Evolutionary conservation across 2,888 invertebrate genomes (phyloP), one percentile per base, ranked within the genome.

Genomic region (Spialia ferax): DNA sequence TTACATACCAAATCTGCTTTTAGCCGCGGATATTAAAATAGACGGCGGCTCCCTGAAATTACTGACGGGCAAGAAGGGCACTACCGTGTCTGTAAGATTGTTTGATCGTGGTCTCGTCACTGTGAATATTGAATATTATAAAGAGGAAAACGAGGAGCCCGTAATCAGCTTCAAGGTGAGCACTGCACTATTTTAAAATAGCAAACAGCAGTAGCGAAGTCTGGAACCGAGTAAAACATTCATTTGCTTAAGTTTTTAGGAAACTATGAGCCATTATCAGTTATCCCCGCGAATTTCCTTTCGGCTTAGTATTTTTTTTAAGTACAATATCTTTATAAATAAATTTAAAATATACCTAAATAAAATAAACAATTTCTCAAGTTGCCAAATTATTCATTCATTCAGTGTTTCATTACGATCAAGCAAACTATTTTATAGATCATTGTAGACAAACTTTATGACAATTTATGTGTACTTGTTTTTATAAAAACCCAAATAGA

Each of bases 51-150:
- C 96, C 54, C 89, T 97, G 72, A 95, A 96, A 77, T 87, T 97
- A 18, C 95, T 96, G 71, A 95, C 96, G 38, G 97, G 97, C 71
- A 96, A 96, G 70, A 95, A 95, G 80, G 96, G 96, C 32, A 95
- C 95, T 57, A 94, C 97, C 7, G 95, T 97, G 29, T 96, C 96
- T 32, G 94, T 97, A 54, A 95, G 97, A 81, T 94, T 97, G 74
- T 97, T 96, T 79, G 94, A 95, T 56, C 95, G 96, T 77, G 97
- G 97, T 66, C 91, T 97, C 74, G 94, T 97, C 68, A 97, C 97
- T 42, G 93, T 97, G 75, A 97, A 97, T 85, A 95, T 97, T 79
- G 98, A 98, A 83, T 97, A 97, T 91, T 97, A 95, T 84, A 96
- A 96, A 83, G 95, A 95, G 70, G 96, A 97, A 68, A 95, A 95